Evolutionary conservation across 2,888 invertebrate genomes (phyloP), one percentile per base, ranked within the genome.

Genomic region (Ferdinandea cuprea): DNA sequence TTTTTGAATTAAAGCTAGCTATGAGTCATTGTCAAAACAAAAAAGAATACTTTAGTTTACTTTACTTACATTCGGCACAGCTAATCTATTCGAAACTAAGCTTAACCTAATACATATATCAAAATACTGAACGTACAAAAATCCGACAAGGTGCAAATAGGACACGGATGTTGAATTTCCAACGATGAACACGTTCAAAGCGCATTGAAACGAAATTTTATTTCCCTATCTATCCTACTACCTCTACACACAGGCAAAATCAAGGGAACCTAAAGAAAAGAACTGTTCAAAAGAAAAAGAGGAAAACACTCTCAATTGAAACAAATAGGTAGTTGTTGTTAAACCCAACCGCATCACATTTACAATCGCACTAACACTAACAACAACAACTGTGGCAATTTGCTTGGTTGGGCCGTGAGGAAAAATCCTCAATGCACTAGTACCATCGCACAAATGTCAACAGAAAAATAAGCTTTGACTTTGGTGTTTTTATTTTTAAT

Each of bases 401-500:
- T 73, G 35, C 46, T 63, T 71, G 52, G 44, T 52, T 76, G 48
- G 52, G 71, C 21, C 76, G 44, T 44, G 59, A 50, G 40, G 21
- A 69, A 58, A 48, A 61, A 63, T 69, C 61, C 56, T 52, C 32
- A 50, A 54, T 76, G 76, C 80, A 76, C 69, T 35, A 74, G 50
- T 19, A 58, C 69, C 69, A 50, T 52, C 58, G 37, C 44, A 81
- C 42, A 40, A 46, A 76, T 76, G 69, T 76, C 80, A 81, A 81
- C 69, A 76, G 63, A 69, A 35, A 28, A 79, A 68, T 63, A 63
- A 80, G 80, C 80, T 80, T 78, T 72, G 56, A 61, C 56, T 78
- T 63, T 28, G 40, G 54, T 56, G 32, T 80, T 73, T 44, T 69
- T 50, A 50, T 73, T 66, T 21, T 17, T 25, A 5, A 11, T 50